Percentiles rank a stretch among this genome's conserved stretches.
Conservation (phyloP, 2,113 vertebrate genomes). For the Irena cyanogastra region DNA sequence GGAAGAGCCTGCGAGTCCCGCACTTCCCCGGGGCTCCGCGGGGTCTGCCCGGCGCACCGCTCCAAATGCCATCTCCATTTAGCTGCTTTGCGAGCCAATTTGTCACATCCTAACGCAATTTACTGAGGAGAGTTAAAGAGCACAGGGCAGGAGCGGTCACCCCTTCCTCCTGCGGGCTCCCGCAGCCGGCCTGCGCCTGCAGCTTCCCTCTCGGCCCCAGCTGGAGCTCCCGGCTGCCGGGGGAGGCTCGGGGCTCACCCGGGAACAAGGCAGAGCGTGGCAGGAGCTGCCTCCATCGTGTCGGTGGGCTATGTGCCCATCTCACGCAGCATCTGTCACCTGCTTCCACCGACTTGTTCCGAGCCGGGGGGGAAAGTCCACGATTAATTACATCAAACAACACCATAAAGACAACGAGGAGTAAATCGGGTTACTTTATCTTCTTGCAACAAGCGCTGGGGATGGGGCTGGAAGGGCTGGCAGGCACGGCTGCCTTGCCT, state of each 20-base stretch:
- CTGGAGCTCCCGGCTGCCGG: neutral
- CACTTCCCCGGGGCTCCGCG: neutral
- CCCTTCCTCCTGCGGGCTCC: neutral
- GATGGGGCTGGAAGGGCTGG: neutral
- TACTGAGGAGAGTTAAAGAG: slow-evolving; percentile 43
- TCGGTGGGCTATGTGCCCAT: neutral
- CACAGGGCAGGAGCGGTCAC: neutral
- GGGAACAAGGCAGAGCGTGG: neutral
- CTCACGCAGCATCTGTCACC: neutral
- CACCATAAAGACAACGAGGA: neutral
- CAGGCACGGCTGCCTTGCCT: neutral
- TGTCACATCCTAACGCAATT: slow-evolving; percentile 55
- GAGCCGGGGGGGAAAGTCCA: neutral
- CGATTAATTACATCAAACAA: slow-evolving; percentile 33
- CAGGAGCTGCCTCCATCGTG: neutral
- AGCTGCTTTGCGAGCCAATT: slow-evolving; percentile 41
- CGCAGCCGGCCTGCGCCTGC: neutral
- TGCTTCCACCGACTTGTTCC: neutral
- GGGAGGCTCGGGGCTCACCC: neutral
- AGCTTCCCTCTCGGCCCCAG: neutral
- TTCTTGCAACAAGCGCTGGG: neutral
- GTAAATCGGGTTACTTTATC: slow-evolving; percentile 38
- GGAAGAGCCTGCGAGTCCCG: neutral
- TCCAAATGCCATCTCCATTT: slow-evolving; percentile 52
- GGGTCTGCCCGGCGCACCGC: neutral